Evolutionary conservation across 1,140 invertebrate species (phyloP).

Genomic region (Hylaeus anthracinus): DNA sequence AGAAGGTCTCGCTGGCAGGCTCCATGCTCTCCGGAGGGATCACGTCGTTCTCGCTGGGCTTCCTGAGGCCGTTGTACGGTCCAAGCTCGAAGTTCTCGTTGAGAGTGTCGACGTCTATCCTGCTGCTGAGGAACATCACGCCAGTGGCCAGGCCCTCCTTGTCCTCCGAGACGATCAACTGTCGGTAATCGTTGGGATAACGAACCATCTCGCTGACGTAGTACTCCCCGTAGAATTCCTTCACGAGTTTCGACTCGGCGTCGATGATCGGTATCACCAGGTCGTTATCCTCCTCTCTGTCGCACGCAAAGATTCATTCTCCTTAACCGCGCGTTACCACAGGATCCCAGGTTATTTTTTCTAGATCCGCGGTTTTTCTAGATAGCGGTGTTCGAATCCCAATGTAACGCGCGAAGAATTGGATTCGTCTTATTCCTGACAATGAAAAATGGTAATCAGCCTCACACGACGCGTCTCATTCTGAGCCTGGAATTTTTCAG

Average conservation of each 20-base stretch:
- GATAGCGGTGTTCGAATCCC: too few species aligned
- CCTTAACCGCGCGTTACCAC: not conserved
- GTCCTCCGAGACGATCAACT: slow-evolving; percentile 78
- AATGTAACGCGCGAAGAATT: too few species aligned
- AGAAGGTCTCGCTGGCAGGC: slow-evolving; percentile 12
- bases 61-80: slow-evolving; percentile 84
- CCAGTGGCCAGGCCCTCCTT: slow-evolving; percentile 82
- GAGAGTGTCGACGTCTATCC: slow-evolving; percentile 84
- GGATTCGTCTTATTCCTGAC: too few species aligned
- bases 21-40: too few species aligned
- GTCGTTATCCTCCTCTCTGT: slow-evolving; percentile 88
- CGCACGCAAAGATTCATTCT: not conserved
- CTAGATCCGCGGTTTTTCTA: too few species aligned
- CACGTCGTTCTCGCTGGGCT: slow-evolving; percentile 61
- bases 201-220: slow-evolving; percentile 86
- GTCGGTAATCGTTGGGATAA: slow-evolving; percentile 65
- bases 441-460: not conserved
- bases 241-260: slow-evolving; percentile 80
- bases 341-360: too few species aligned
- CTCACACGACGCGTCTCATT: slow-evolving; percentile 81
- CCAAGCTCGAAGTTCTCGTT: slow-evolving; percentile 86
- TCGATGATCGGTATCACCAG: slow-evolving; percentile 86
- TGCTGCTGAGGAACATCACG: slow-evolving; percentile 84
- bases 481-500: slow-evolving; percentile 78
- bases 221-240: slow-evolving; percentile 85